Base-by-base conservation (phyloP, 2,797 vertebrate genomes). In the Aselliscus stoliczkanus region DNA sequence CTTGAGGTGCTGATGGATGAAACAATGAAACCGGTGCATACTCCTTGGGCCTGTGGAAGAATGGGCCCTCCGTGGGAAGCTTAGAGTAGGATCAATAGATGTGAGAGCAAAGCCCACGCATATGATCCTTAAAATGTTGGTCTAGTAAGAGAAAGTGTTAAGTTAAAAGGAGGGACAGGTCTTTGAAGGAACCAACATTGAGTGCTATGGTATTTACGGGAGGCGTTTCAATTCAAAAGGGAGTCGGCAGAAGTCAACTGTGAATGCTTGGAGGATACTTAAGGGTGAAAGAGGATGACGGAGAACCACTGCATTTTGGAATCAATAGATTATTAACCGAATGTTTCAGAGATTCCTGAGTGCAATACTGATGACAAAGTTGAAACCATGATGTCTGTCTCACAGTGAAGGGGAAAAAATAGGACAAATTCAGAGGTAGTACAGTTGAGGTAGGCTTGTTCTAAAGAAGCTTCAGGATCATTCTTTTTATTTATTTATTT, bases 1-100 rank as follows among this genome's bases (percentile, higher is more conserved):
- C 52, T 23, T 11, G 18, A 52, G 50, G 7, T 52, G 27, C n/a
- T 62, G 2, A 20, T 13, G 34, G 34, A 12, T 39, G 1, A 9
- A 23, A 21, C 15, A 29, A 44, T 39, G 44, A 2, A n/a, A 72
- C 1, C 12, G 21, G 23, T 2, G 0, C 4, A 1, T 6, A 37
- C 54, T 54, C 3, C 31, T 47, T 25, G 0, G 23, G 23, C 5
- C 1, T 12, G 37, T 21, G 18, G 39, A 11, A 37, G 18, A 62
- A 1, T 34, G 18, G 70, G 3, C 25, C 6, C 8, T 37, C 13
- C 0, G 4, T 6, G 42, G 4, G 72, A 27, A 60, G 8, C 27
- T 29, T 5, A 12, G 4, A 29, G 3, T 42, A 12, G 44, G 7
- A 14, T 64, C 44, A 13, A 0, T 18, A 23, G 7, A 15, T 60